phyloP scores from a whole-genome alignment of 35 echinoderm and acorn worm genomes.

The Chiridota heheva region DNA sequence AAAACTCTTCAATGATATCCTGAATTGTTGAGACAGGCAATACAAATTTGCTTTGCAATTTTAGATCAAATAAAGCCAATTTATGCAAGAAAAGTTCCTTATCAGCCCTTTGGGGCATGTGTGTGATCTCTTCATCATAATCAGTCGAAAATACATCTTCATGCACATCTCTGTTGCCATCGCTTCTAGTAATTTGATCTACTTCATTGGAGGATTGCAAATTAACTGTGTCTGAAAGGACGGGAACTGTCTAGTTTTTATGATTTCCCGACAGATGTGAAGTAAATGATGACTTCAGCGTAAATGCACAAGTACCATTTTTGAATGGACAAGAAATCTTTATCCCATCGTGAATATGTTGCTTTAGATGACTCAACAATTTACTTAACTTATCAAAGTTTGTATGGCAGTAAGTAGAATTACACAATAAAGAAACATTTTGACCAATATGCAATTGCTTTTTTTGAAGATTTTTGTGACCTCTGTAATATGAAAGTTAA shows the following conservation, averaged over 20 bases:
- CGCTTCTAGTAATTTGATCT: no score
- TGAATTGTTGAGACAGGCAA: conserved; percentile 14
- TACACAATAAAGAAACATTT: not conserved
- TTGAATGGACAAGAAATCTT: not conserved
- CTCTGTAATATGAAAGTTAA: not conserved
- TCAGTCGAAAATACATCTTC: not conserved
- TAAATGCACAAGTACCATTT: not conserved
- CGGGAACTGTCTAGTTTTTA: not conserved
- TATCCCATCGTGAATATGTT: not conserved
- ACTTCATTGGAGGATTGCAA: no score
- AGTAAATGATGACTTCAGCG: not conserved
- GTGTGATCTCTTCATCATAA: not conserved
- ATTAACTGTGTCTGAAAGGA: not conserved
- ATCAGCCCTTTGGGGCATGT: no score
- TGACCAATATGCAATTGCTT: not conserved
- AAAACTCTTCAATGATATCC: conserved; percentile 42
- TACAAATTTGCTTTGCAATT: conserved; percentile 24
- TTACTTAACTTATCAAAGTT: not conserved
- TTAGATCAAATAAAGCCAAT: conserved; percentile 8
- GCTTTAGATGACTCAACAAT: not conserved
- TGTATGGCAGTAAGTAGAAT: not conserved
- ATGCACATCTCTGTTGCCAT: no score
- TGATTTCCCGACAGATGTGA: not conserved
- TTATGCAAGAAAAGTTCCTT: not conserved
- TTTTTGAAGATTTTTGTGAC: not conserved